phyloP scores from a whole-genome alignment of 2,113 vertebrate genomes.

The Anseranas semipalmata region DNA sequence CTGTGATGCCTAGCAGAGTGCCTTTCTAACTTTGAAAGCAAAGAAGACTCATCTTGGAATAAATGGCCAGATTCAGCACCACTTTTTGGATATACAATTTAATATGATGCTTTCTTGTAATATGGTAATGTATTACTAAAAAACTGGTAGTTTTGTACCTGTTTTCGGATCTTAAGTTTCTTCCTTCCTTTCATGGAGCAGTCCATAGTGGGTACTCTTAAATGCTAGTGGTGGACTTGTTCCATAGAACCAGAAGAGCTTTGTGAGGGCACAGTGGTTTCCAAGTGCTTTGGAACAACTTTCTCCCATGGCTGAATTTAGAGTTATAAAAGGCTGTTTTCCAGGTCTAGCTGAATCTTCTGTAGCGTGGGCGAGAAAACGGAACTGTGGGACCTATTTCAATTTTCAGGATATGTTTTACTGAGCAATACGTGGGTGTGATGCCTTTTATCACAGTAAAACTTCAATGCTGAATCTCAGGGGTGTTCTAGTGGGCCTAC shows the following conservation, averaged over 20 bases:
- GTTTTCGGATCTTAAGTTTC: neutral
- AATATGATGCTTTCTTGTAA: neutral
- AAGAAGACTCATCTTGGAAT: neutral
- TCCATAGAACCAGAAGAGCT: neutral
- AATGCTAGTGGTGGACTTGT: neutral
- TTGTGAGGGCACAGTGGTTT: neutral
- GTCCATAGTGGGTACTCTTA: neutral
- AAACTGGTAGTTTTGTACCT: neutral
- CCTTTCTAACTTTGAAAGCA: neutral
- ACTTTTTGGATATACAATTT: neutral
- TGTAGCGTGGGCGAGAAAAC: neutral
- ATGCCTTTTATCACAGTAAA: neutral
- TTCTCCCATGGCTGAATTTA: neutral
- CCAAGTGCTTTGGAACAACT: neutral
- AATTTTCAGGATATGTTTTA: slow-evolving; percentile 28
- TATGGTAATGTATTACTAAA: neutral
- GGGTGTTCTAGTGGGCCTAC: neutral
- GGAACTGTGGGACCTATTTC: neutral
- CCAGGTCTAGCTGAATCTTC: neutral
- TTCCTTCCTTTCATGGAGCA: neutral
- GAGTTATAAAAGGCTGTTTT: neutral
- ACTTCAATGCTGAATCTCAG: neutral
- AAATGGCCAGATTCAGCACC: neutral
- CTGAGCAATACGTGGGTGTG: neutral
- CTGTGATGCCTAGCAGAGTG: neutral